Evolutionary conservation across 1,140 invertebrate species (phyloP).

Genomic region (Alviniconcha marisindica): DNA sequence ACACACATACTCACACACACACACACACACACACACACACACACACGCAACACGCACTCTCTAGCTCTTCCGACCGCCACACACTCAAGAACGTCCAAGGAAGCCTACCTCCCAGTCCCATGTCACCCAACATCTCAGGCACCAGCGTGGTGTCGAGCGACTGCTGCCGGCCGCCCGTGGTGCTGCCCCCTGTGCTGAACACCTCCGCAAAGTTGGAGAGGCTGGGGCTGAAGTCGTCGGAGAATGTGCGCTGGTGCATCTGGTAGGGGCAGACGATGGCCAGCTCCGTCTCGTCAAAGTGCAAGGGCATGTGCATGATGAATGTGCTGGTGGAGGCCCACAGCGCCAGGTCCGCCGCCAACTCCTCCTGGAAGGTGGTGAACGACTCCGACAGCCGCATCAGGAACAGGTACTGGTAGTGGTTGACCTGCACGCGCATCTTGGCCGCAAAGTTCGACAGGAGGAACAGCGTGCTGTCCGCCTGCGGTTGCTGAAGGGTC

Average conservation of each 20-base stretch:
- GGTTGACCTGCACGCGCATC: conserved; percentile 80
- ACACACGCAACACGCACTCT: too few species aligned
- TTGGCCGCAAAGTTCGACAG: conserved; percentile 64
- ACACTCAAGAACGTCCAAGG: not conserved
- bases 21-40: not conserved
- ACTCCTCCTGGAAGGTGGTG: conserved; percentile 79
- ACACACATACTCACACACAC: too few species aligned
- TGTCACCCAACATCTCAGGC: not conserved
- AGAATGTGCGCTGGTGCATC: conserved; percentile 57
- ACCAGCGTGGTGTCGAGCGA: not conserved
- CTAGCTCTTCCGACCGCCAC: too few species aligned
- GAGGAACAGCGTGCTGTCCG: conserved; percentile 51
- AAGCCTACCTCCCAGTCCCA: not conserved
- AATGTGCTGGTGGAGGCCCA: conserved; percentile 26
- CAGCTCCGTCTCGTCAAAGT: conserved; percentile 90
- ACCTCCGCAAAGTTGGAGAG: conserved; percentile 29
- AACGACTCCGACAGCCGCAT: conserved; percentile 89
- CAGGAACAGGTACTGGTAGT: conserved; percentile 94
- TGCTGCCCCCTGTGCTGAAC: conserved; percentile 3
- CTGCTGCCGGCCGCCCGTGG: not conserved
- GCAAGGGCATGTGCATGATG: conserved; percentile 80
- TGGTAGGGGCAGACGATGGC: conserved; percentile 86
- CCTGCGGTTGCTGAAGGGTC: conserved; percentile 19
- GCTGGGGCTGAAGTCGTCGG: conserved; percentile 50
- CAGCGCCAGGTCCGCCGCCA: conserved; percentile 84